Percentiles rank a stretch among this genome's conserved stretches.
Conservation (phyloP, 2,888 invertebrate species). For the Monopis laevigella region DNA sequence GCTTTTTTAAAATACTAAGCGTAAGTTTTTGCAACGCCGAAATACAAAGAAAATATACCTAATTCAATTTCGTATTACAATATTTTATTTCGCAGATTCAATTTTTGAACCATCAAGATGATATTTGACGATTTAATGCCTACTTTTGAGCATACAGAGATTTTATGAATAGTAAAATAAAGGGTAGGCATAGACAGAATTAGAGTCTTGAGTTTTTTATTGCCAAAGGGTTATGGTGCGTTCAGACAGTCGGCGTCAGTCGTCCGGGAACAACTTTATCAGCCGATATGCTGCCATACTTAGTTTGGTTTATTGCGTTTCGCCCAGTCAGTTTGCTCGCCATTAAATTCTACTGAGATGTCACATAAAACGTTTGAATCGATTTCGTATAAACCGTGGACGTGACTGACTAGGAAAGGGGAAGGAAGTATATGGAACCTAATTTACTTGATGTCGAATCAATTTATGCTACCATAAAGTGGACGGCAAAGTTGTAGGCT, state of each 20-base stretch:
- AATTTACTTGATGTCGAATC: slow-evolving; percentile 37
- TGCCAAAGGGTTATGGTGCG: background rate
- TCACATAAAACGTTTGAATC: slow-evolving; percentile 60
- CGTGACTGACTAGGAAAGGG: slow-evolving; percentile 41
- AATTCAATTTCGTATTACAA: too few species aligned
- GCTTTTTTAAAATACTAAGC: too few species aligned
- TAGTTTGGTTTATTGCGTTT: slow-evolving; percentile 56
- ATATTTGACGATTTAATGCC: too few species aligned
- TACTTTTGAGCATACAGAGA: too few species aligned
- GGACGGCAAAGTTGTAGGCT: too few species aligned
- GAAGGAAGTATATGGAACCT: slow-evolving; percentile 40
- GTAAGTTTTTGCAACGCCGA: too few species aligned
- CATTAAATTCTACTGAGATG: slow-evolving; percentile 61
- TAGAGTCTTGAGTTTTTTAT: background rate
- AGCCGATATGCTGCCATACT: slow-evolving; percentile 58
- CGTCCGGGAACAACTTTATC: slow-evolving; percentile 25
- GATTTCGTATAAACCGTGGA: slow-evolving; percentile 64
- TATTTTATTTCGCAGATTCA: too few species aligned
- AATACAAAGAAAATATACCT: too few species aligned
- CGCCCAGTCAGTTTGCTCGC: slow-evolving; percentile 55
- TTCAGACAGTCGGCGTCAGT: background rate
- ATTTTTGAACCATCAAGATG: too few species aligned
- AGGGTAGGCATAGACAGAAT: background rate
- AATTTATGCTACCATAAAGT: slow-evolving; percentile 24
- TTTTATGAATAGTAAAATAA: too few species aligned